These are phyloP conservation scores for Thaumetopoea pityocampa DNA, from an alignment of 1,140 invertebrate species.

Conservation along the genomic window DNA sequence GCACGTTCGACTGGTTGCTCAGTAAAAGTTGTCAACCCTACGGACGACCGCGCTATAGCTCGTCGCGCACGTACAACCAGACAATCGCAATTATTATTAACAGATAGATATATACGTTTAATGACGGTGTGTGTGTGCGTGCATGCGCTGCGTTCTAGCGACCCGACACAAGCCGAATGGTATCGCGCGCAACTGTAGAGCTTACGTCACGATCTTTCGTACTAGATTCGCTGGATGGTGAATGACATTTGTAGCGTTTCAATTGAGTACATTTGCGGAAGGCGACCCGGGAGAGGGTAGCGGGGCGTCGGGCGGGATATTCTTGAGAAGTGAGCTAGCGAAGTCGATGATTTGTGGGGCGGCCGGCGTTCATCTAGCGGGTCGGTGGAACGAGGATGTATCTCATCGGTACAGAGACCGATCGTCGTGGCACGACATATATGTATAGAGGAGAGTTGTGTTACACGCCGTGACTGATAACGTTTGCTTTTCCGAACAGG, in stretches of 20 bases:
- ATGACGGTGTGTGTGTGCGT: conserved; percentile 36
- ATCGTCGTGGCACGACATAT: conserved; percentile 28
- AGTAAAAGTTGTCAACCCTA: too few species aligned
- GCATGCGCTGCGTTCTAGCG: conserved; percentile 21
- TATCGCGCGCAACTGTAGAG: conserved; percentile 31
- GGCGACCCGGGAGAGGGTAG: conserved; percentile 18
- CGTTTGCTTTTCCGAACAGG: conserved; percentile 8
- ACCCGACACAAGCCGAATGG: conserved; percentile 32
- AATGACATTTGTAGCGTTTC: conserved; percentile 27
- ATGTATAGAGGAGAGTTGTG: conserved; percentile 25
- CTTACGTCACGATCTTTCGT: conserved; percentile 35
- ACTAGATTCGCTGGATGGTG: conserved; percentile 29
- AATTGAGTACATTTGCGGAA: conserved; percentile 38
- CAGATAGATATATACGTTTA: conserved; percentile 57
- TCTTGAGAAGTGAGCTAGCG: conserved; percentile 40
- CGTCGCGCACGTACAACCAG: conserved; percentile 51
- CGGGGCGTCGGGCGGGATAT: conserved; percentile 14
- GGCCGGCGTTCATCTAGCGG: conserved; percentile 50
- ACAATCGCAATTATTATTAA: conserved; percentile 68
- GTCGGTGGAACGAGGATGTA: conserved; percentile 34
- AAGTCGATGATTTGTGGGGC: conserved; percentile 49
- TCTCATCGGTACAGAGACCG: conserved; percentile 45
- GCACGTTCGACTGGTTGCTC: too few species aligned
- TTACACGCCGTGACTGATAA: conserved; percentile 11
- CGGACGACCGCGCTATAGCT: conserved; percentile 59